phyloP scores from a whole-genome alignment of 2,888 invertebrate species.

The Lithophane ornitopus region DNA sequence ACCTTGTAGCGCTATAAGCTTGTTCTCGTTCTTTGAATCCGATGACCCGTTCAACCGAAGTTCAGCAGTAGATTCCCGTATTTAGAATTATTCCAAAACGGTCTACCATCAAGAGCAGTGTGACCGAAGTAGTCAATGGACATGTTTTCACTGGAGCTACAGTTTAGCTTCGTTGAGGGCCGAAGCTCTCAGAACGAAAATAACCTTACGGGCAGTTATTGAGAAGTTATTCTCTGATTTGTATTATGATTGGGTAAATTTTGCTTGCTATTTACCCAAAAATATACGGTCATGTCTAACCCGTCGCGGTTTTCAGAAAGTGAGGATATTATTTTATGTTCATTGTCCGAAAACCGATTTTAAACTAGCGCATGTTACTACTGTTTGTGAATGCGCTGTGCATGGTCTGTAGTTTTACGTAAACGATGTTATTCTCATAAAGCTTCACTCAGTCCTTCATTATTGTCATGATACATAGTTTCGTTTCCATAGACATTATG shows the following conservation, averaged over 20 bases:
- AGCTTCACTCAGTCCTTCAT: constrained; percentile 70
- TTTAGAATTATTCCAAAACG: neutral
- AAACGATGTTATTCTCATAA: constrained; percentile 70
- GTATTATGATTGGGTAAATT: neutral
- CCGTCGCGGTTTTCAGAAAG: constrained; percentile 57
- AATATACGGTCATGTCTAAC: constrained; percentile 59
- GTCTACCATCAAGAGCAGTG: neutral
- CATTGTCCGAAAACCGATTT: constrained; percentile 55
- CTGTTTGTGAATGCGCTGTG: constrained; percentile 61
- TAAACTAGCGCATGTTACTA: constrained; percentile 56
- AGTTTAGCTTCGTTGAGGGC: constrained; percentile 36
- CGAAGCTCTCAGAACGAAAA: constrained; percentile 17
- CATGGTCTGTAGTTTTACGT: constrained; percentile 61
- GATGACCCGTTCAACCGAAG: constrained; percentile 16
- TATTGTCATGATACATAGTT: constrained; percentile 67
- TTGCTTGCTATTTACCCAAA: neutral
- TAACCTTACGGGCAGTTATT: neutral
- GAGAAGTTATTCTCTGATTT: neutral
- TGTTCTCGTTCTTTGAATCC: constrained; percentile 17
- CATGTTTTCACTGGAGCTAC: neutral
- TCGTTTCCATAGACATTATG: constrained; percentile 64
- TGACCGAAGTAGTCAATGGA: neutral
- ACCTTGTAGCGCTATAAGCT: constrained; percentile 1
- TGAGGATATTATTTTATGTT: constrained; percentile 67
- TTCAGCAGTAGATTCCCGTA: constrained; percentile 15